Evolutionary conservation across 2,797 vertebrate genomes (phyloP).

Genomic region (Rhincodon typus): DNA sequence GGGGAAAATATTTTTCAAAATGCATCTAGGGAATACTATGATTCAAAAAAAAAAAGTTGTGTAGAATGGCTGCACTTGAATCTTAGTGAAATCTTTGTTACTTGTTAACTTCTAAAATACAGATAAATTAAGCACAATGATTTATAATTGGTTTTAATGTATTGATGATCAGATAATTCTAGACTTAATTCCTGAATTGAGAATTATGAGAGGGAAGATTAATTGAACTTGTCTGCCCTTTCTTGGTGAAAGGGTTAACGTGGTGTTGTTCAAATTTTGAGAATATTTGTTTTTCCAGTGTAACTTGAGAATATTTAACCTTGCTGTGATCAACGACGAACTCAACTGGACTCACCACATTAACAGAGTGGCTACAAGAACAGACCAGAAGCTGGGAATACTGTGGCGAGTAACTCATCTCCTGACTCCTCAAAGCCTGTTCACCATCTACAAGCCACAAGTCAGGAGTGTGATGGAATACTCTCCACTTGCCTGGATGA

Average conservation of each 20-base stretch:
- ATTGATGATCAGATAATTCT: not conserved
- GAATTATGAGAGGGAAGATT: not conserved
- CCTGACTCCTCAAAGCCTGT: too few relatives aligned
- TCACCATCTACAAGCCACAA: too few relatives aligned
- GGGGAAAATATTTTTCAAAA: not conserved
- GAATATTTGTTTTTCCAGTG: too few relatives aligned
- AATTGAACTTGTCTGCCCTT: not conserved
- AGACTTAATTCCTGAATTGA: not conserved
- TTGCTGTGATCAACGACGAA: not conserved
- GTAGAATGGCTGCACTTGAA: not conserved
- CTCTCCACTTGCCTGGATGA: too few relatives aligned
- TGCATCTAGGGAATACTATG: not conserved
- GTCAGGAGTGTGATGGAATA: too few relatives aligned
- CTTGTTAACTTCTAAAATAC: not conserved
- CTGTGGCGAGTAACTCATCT: too few relatives aligned
- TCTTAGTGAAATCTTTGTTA: not conserved
- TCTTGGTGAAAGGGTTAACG: not conserved
- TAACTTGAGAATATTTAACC: not conserved
- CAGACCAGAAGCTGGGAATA: too few relatives aligned
- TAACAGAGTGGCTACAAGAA: too few relatives aligned
- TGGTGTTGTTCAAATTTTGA: not conserved
- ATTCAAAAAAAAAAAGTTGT: not conserved
- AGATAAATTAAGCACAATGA: not conserved
- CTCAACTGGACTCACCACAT: too few relatives aligned
- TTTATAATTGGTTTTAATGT: not conserved